Conservation (phyloP, 2,797 vertebrate species). For the Gymnothorax reevesii region DNA sequence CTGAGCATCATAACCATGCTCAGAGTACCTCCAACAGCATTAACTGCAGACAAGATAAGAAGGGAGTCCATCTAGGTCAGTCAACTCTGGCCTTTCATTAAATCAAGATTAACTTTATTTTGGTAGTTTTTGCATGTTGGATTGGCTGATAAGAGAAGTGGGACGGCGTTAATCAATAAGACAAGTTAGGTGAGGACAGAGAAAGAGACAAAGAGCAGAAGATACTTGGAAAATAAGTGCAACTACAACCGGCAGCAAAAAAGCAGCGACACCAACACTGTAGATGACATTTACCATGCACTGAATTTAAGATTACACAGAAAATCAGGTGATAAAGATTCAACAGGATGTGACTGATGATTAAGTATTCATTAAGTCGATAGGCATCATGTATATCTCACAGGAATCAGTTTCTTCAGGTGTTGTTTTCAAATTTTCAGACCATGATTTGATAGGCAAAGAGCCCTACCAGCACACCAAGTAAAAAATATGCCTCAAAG, state of each 20-base stretch:
- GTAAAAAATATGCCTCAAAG: no score
- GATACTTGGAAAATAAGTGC: constrained; percentile 60
- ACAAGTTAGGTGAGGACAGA: constrained; percentile 64
- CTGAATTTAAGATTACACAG: constrained; percentile 41
- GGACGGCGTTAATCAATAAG: constrained; percentile 60
- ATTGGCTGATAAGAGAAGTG: constrained; percentile 59
- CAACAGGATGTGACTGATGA: constrained; percentile 19
- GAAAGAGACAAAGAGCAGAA: constrained; percentile 60
- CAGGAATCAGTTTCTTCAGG: constrained; percentile 14
- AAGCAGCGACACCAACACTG: constrained; percentile 65
- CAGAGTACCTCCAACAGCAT: constrained; percentile 79
- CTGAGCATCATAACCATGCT: constrained; percentile 76
- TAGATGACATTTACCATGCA: constrained; percentile 67
- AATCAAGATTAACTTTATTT: constrained; percentile 47
- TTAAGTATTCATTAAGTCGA: background rate
- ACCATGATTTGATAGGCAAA: background rate
- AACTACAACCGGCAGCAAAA: constrained; percentile 66
- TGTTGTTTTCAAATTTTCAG: constrained; percentile 13
- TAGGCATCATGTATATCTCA: constrained; percentile 14
- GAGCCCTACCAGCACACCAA: no score
- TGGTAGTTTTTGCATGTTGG: constrained; percentile 79
- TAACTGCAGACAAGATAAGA: constrained; percentile 86
- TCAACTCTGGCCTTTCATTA: constrained; percentile 58
- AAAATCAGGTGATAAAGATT: constrained; percentile 43
- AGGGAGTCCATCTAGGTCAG: constrained; percentile 66